Evolutionary conservation across 2,113 vertebrate species (phyloP), one percentile per base, ranked within the genome.

Genomic region (Canis aureus): DNA sequence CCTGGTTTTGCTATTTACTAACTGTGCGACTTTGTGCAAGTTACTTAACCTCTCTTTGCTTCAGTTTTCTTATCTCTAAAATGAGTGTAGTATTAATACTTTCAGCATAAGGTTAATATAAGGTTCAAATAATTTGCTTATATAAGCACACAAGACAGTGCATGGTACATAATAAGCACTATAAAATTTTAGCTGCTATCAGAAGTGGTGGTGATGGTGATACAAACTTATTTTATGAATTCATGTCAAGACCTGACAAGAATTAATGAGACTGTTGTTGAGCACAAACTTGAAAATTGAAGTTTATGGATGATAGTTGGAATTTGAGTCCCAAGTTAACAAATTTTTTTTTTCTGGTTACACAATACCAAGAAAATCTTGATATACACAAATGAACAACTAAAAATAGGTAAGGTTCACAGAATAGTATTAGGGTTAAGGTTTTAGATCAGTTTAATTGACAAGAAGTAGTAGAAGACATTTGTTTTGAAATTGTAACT

Each of bases 401-500:
- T 97, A 60, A 71, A 95, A 82, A 80, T 87, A 59, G 10, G 32
- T 89, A 86, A n/a, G 9, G 15, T 89, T 91, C 71, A 51, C 73
- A 17, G 16, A 12, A 66, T 89, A 78, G 71, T 55, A 17, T 94
- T 8, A 60, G 32, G 27, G 73, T 93, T 89, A 86, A 57, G 51
- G 23, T 93, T 91, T 90, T 81, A 78, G 79, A 53, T 91, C n/a
- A 82, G 9, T 62, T 86, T 95, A 91, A 78, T n/a, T 90, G 69
- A 67, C 32, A 82, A 73, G 67, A 59, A 95, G 1, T 69, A 87
- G 49, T 79, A 91, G 66, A 66, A 90, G 91, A 80, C 76, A 32
- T 78, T 91, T 78, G 57, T 71, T 89, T 94, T 83, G 66, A 96
- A 89, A 79, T 79, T 95, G 32, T 94, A 73, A 38, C 16, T 95